Evolutionary conservation across 2,888 invertebrate genomes (phyloP), one percentile per base, ranked within the genome.

Genomic region (Limenitis camilla): DNA sequence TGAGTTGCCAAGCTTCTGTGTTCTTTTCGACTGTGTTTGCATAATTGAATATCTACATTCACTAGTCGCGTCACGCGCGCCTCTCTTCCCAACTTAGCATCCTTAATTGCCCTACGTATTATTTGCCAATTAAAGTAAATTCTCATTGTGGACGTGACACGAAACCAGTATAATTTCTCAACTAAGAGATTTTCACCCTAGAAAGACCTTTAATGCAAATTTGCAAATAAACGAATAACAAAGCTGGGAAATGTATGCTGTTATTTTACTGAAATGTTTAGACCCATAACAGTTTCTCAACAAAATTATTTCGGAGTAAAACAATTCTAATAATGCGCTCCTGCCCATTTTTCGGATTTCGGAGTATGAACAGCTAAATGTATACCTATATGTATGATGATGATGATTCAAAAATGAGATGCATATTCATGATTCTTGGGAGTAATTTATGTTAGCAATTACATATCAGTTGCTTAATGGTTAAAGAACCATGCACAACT

Each of bases 41-140:
- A 84, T 87, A 86, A 87, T 87, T 86, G 85, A 87, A 87, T 86
- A 77, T 74, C 70, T 61, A 63, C 62, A 61, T 71, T 82, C 71
- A 69, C 75, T 71, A 87, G 81, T 87, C 87, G 72, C 69, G 79
- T 82, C 87, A 88, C 87, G 87, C 77, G 76, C 84, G 76, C 74
- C n/a, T n/a, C 77, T 78, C 78, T 74, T 73, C 77, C 85, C 81
- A 78, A 83, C 85, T 86, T 83, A 83, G 85, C 82, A 86, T 85
- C 86, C 84, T 78, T 88, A 87, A 88, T 88, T 88, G 84, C 82
- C 80, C 81, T 85, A 77, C 84, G 87, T 87, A 88, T 88, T 87
- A 88, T 88, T 87, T 87, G 87, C 87, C 87, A 88, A 88, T 88
- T 88, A 88, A 86, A 87, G 86, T 82, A 83, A 85, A 87, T 85